Base-by-base conservation (phyloP, 2,888 invertebrate species). In the Tetragonisca angustula region DNA sequence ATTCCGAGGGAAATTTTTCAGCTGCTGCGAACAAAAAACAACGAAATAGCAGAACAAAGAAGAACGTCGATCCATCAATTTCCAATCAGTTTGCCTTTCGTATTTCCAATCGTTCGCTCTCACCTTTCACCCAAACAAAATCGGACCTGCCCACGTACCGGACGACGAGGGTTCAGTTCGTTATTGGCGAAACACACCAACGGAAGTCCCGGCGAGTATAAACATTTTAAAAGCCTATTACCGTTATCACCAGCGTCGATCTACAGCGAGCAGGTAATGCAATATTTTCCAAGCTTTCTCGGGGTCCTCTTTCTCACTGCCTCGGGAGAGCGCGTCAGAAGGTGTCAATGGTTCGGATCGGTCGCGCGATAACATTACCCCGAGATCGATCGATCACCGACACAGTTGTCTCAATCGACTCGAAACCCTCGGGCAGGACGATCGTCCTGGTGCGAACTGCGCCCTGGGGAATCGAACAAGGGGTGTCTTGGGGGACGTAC, bases 191-290 rank as follows among this genome's bases (percentile, higher is more conserved):
- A 79, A 54, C 54, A 32, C 21, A 79, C 77, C 68, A 82, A 79
- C 87, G 81, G 87, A 88, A 89, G 90, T 89, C 83, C 75, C 68
- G 83, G 68, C 72, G 61, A 83, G 78, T 84, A 86, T 87, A 83
- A 90, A 88, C 86, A 83, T 86, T 88, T 88, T 89, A 89, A 89
- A 90, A 89, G 89, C 90, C 90, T 89, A 90, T 89, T 89, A 89
- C 81, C 61, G 70, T 83, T 88, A 89, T 89, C 89, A 81, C 64
- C 64, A 65, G 70, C 76, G 43, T 43, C 43, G 78, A 90, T 90
- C 89, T 90, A 86, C 83, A 83, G 87, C 76, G 83, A 86, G 83
- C 83, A 83, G 87, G 89, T 88, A 89, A 89, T 84, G 89, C 89
- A 90, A 89, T 89, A 89, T 89, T 89, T 89, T 86, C 83, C 80